Evolutionary conservation across 1,140 invertebrate genomes (phyloP), one percentile per base, ranked within the genome.

Genomic region (Phortica variegata): DNA sequence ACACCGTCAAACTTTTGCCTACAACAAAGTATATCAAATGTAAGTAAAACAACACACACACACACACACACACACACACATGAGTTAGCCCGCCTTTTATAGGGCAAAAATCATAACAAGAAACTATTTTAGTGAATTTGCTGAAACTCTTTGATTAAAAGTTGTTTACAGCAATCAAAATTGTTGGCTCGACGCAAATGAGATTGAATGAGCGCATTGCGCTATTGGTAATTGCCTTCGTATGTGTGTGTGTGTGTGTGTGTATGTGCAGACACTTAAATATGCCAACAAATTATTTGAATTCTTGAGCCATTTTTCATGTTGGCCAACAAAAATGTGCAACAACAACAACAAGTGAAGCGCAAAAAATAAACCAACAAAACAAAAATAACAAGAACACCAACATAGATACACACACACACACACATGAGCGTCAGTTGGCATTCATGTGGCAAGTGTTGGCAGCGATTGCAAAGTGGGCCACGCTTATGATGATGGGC

Each of bases 221-320:
- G n/a, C n/a, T n/a, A n/a, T n/a, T n/a, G n/a, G n/a, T n/a, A n/a
- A n/a, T n/a, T n/a, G n/a, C n/a, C n/a, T n/a, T n/a, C n/a, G n/a
- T n/a, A n/a, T n/a, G n/a, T n/a, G n/a, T n/a, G n/a, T n/a, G n/a
- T n/a, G n/a, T n/a, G n/a, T n/a, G n/a, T n/a, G n/a, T n/a, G n/a
- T n/a, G n/a, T n/a, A n/a, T 68, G 62, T 62, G 59, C 63, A 62
- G 59, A 52, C 62, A 59, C 56, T 66, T 60, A 68, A 66, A 59
- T 68, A 62, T 68, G 63, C 56, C 62, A 68, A 68, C 52, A 62
- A 66, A 63, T 66, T 66, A 68, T 66, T 68, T 44, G 50, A 59
- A 56, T 68, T 60, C 56, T 54, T 59, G 56, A 62, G 51, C 56
- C 60, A 66, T 62, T 58, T 49, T 58, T 44, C 49, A 58, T 53